These are phyloP conservation scores for Ecdyonurus torrentis DNA, from an alignment of 2,888 invertebrate genomes.

Conservation along the genomic window DNA sequence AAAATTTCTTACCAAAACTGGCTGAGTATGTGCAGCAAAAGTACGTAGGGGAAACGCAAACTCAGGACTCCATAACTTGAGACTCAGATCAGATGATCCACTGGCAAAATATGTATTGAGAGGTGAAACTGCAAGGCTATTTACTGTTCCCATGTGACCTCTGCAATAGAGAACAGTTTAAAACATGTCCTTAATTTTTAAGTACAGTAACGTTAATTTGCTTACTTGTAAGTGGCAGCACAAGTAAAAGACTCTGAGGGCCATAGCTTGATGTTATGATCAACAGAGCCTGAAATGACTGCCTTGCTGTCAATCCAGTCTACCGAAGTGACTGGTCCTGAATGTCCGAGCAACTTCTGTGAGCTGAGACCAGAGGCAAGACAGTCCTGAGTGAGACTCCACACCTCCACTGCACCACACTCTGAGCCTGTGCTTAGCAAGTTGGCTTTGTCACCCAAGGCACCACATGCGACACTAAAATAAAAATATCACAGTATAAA, in stretches of 20 bases:
- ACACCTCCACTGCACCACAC: neutral
- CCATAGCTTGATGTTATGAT: neutral
- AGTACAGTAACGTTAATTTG: neutral
- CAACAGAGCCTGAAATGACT: neutral
- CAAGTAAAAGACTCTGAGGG: neutral
- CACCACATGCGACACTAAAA: neutral
- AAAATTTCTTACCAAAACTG: constrained; percentile 55
- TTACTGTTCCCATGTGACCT: constrained; percentile 80
- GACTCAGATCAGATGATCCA: constrained; percentile 64
- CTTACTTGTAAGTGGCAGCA: neutral
- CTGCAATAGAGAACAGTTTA: constrained; percentile 26
- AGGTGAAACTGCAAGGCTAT: constrained; percentile 62
- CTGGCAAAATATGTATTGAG: constrained; percentile 55
- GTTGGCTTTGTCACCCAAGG: neutral
- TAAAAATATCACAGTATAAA: neutral
- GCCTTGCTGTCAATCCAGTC: neutral
- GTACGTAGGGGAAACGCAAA: constrained; percentile 65
- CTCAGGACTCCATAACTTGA: constrained; percentile 66
- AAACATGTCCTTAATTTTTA: neutral
- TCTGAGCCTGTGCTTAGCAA: neutral
- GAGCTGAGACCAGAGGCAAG: neutral
- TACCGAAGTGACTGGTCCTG: neutral
- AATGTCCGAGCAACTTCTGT: neutral
- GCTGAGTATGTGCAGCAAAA: constrained; percentile 74
- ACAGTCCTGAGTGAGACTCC: neutral